Evolutionary conservation across 2,888 invertebrate species (phyloP).

Genomic region (Ectobius pallidus): DNA sequence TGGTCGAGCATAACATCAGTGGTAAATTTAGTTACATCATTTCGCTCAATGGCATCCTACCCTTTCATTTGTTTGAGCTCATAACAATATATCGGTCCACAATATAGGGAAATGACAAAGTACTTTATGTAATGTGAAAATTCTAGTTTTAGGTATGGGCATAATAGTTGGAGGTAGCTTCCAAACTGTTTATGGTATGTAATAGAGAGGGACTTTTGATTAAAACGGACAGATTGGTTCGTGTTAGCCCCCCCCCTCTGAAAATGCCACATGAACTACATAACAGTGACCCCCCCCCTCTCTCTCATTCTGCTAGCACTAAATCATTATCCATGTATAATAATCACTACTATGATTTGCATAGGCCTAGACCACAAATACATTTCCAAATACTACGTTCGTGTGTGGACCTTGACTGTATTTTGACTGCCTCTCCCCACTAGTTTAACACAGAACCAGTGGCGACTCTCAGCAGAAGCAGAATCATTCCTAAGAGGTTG

Average conservation of each 20-base stretch:
- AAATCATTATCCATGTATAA: slow-evolving; percentile 4
- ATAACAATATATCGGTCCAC: neutral
- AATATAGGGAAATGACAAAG: neutral
- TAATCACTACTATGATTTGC: neutral
- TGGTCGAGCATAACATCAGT: neutral
- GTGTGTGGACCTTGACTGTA: neutral
- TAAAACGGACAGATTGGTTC: neutral
- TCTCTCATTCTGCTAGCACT: neutral
- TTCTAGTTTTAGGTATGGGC: neutral
- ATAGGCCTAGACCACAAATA: neutral
- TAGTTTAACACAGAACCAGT: too few species aligned
- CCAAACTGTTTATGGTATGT: neutral
- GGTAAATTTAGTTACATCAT: neutral
- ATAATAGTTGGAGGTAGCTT: neutral
- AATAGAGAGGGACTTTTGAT: neutral
- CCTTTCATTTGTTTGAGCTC: neutral
- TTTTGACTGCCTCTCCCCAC: neutral
- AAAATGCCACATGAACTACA: neutral
- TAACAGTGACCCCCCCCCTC: too few species aligned
- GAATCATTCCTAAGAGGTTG: too few species aligned
- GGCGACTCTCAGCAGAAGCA: too few species aligned
- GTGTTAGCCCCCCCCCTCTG: neutral
- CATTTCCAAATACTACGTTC: neutral
- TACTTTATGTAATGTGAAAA: too few species aligned
- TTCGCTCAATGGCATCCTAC: neutral